These are phyloP conservation scores for Bombyx huttoni DNA, from an alignment of 2,888 invertebrate genomes.

Conservation along the genomic window DNA sequence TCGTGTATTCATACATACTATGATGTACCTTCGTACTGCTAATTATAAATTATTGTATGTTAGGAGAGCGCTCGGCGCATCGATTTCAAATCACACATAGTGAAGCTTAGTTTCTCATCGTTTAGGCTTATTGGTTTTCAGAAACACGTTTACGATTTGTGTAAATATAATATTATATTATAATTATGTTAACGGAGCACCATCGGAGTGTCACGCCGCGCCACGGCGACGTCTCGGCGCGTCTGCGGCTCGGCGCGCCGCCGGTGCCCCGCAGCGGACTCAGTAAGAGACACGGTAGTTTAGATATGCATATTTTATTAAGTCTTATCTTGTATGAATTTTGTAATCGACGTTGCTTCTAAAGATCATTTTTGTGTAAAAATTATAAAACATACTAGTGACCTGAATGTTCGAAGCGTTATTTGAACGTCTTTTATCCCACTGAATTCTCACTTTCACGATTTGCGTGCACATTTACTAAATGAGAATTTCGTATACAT, in stretches of 20 bases:
- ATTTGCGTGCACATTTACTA: constrained; percentile 62
- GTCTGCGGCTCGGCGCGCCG: constrained; percentile 9
- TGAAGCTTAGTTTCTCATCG: constrained; percentile 65
- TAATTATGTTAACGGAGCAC: constrained; percentile 64
- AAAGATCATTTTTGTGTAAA: constrained; percentile 69
- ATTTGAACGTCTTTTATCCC: constrained; percentile 57
- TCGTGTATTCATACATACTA: constrained; percentile 30
- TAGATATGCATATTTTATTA: constrained; percentile 72
- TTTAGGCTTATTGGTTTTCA: constrained; percentile 65
- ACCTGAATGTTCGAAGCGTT: constrained; percentile 69
- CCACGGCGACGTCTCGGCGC: no score
- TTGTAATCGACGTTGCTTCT: constrained; percentile 72
- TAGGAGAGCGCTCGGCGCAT: constrained; percentile 60
- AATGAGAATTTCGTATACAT: constrained; percentile 55
- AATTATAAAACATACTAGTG: constrained; percentile 70
- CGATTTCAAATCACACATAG: constrained; percentile 67
- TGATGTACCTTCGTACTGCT: constrained; percentile 34
- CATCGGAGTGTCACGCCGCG: constrained; percentile 35
- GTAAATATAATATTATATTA: constrained; percentile 65
- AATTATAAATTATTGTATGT: constrained; percentile 63
- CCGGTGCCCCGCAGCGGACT: constrained; percentile 12
- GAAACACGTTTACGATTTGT: constrained; percentile 66
- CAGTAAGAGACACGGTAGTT: constrained; percentile 50
- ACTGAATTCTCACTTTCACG: constrained; percentile 68
- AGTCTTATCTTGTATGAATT: constrained; percentile 68